Base-by-base conservation (phyloP, 1,140 invertebrate species). In the Pachyrhynchus sulphureomaculatus region DNA sequence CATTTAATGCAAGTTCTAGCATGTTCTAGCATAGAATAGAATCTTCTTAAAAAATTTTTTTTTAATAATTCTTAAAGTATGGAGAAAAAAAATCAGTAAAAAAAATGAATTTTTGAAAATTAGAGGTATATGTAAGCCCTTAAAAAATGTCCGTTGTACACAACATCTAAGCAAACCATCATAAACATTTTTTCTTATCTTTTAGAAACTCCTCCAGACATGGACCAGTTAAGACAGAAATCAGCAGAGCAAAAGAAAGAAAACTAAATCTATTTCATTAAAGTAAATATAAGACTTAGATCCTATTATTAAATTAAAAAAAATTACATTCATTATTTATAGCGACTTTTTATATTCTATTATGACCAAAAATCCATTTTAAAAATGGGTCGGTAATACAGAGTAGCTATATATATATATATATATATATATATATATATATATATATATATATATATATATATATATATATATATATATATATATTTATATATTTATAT, bases 171-270 rank as follows among this genome's bases (percentile, higher is more conserved):
- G 12, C 10, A 12, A 23, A 37, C 2, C 8, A 20, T 21, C 8
- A 55, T 21, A 13, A 20, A 55, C 15, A 33, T 10, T 12, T 29
- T 29, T 33, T 26, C 41, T 34, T 47, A 13, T 56, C 45, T 54
- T 20, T 23, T 2, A 8, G 48, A 9, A 45, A 23, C 2, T 5
- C 17, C n/a, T 29, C 12, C 32, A 5, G 23, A 15, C 1, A 4
- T 39, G 47, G 45, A 47, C 49, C 47, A 45, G 51, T 33, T 39
- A 48, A 23, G 13, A 17, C 42, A 42, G 15, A 34, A 52, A 45
- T 45, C 47, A 34, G 33, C 58, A 61, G 58, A 52, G 47, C 58
- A 45, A 26, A 24, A n/a, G n/a, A n/a, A n/a, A n/a, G n/a, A n/a
- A n/a, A n/a, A n/a, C n/a, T n/a, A n/a, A 21, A 41, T 34, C 24